Evolutionary conservation across 2,797 vertebrate species (phyloP).

Genomic region (Takifugu ocellatus): DNA sequence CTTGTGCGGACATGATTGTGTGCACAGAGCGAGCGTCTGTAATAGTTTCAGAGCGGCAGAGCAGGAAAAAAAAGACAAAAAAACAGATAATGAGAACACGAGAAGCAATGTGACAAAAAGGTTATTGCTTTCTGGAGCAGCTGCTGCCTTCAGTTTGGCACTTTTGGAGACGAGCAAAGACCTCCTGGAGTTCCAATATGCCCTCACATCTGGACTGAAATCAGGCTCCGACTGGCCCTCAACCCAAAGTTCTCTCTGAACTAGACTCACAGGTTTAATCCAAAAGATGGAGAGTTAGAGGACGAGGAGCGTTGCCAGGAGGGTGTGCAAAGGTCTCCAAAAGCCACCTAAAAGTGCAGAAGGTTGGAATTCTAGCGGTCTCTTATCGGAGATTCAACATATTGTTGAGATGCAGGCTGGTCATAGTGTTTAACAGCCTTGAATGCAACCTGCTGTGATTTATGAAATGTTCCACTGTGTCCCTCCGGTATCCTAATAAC

Average conservation of each 20-base stretch:
- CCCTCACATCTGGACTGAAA: constrained; percentile 68
- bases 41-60: constrained; percentile 43
- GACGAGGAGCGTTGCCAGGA: too few relatives aligned
- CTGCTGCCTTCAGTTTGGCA: constrained; percentile 48
- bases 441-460: too few relatives aligned
- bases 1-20: constrained; percentile 35
- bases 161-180: constrained; percentile 48
- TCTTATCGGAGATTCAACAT: too few relatives aligned
- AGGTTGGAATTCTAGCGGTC: too few relatives aligned
- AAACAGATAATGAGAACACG: constrained; percentile 25
- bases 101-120: constrained; percentile 55
- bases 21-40: constrained; percentile 26
- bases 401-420: too few relatives aligned
- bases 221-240: constrained; percentile 17
- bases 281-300: too few relatives aligned
- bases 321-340: too few relatives aligned
- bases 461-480: too few relatives aligned
- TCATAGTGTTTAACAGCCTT: too few relatives aligned
- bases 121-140: constrained; percentile 58
- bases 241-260: not conserved
- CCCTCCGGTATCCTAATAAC: too few relatives aligned
- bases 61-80: constrained; percentile 20
- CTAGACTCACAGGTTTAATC: not conserved
- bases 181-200: constrained; percentile 71
- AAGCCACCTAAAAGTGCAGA: too few relatives aligned